Percentiles rank a stretch among this genome's conserved stretches.
Conservation (phyloP, 1,140 invertebrate genomes). For the Aradophagus sp. region DNA sequence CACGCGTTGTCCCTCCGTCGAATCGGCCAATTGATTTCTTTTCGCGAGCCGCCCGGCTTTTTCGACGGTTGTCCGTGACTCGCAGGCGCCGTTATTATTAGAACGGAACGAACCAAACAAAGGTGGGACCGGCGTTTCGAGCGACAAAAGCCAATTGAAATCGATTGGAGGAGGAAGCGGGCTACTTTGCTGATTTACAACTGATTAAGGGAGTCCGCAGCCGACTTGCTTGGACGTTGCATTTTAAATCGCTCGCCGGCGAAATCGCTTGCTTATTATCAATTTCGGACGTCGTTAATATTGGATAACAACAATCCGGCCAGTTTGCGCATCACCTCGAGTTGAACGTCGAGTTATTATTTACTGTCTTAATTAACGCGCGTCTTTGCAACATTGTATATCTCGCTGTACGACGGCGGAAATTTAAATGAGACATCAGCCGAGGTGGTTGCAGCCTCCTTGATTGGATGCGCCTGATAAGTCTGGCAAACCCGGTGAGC, state of each 20-base stretch:
- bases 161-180: no score
- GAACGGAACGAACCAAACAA: no score
- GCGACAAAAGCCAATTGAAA: no score
- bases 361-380: slow-evolving; percentile 9
- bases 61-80: not conserved
- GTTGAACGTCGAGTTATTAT: slow-evolving; percentile 22
- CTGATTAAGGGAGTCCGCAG: no score
- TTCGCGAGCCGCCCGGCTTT: not conserved
- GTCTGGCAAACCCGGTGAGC: slow-evolving; percentile 25
- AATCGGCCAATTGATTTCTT: slow-evolving; percentile 11
- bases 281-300: not conserved
- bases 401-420: slow-evolving; percentile 13
- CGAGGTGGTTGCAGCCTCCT: slow-evolving; percentile 29
- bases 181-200: no score
- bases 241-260: not conserved
- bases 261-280: not conserved
- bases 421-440: slow-evolving; percentile 41
- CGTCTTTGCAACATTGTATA: slow-evolving; percentile 20
- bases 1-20: slow-evolving; percentile 11
- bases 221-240: not conserved
- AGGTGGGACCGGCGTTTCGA: no score
- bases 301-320: not conserved
- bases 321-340: slow-evolving; percentile 7
- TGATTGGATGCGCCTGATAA: slow-evolving; percentile 48
- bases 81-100: not conserved